Conservation (phyloP, 2,797 vertebrate species). For the Hylomyscus alleni region DNA sequence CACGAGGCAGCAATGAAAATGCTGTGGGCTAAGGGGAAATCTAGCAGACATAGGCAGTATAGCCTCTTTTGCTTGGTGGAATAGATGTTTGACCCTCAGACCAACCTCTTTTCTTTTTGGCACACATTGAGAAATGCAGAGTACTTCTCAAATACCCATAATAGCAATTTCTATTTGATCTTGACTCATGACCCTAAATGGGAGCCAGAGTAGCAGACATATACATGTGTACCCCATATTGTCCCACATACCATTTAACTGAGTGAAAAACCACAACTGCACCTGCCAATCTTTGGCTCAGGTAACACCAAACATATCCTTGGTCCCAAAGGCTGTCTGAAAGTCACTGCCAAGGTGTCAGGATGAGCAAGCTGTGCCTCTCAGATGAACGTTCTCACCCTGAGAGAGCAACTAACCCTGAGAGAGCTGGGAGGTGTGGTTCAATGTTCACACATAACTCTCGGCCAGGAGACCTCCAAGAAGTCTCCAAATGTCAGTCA, state of each 20-base stretch:
- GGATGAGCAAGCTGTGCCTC: not conserved
- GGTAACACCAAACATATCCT: not conserved
- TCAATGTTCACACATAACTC: not conserved
- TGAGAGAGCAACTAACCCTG: not conserved
- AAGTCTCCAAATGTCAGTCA: conserved; percentile 37
- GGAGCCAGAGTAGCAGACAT: not conserved
- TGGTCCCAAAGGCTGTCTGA: conserved; percentile 39
- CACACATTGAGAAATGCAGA: conserved; percentile 29
- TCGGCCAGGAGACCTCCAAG: conserved; percentile 24
- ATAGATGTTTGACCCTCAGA: conserved; percentile 7
- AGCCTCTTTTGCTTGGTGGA: not conserved
- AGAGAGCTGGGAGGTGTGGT: not conserved
- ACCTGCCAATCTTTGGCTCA: not conserved
- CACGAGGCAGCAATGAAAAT: not conserved
- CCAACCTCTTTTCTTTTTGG: conserved; percentile 51
- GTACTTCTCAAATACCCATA: conserved; percentile 35
- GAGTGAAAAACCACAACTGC: not conserved
- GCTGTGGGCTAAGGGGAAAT: not conserved
- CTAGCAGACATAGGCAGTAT: not conserved
- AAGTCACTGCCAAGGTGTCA: conserved; percentile 41
- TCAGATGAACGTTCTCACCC: conserved; percentile 1
- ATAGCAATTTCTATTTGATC: conserved; percentile 16
- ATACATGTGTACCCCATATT: not conserved
- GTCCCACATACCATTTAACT: not conserved
- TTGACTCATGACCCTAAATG: not conserved